Conservation (phyloP, 1,140 invertebrate species). For the Lineus longissimus region DNA sequence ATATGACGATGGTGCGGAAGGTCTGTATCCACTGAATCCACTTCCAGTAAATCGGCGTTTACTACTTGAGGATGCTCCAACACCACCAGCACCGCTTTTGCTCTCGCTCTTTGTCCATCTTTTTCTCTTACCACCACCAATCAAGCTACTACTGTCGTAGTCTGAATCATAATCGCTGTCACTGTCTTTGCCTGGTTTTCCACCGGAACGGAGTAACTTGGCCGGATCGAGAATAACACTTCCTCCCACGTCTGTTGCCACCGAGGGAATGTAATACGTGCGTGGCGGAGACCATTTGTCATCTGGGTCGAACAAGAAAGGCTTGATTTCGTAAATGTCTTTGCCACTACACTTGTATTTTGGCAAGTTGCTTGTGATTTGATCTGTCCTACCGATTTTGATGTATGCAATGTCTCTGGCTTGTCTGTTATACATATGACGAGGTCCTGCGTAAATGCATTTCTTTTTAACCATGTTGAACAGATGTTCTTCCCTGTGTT, state of each 20-base stretch:
- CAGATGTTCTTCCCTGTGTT: slow-evolving; percentile 1
- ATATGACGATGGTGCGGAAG: not conserved
- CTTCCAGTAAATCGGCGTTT: slow-evolving; percentile 5
- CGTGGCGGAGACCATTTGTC: slow-evolving; percentile 5
- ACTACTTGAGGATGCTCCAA: not conserved
- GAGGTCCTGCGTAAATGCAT: slow-evolving; percentile 2
- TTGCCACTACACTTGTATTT: slow-evolving; percentile 8
- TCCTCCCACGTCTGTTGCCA: not conserved
- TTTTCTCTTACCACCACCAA: not conserved
- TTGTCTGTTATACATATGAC: slow-evolving; percentile 1
- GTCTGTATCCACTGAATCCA: slow-evolving; percentile 1
- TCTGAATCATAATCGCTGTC: not conserved
- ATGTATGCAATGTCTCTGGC: slow-evolving; percentile 3
- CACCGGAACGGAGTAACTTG: slow-evolving; percentile 3
- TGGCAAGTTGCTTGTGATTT: not conserved
- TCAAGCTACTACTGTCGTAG: not conserved
- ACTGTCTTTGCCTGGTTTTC: not conserved
- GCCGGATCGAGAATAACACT: slow-evolving; percentile 7
- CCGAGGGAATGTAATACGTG: slow-evolving; percentile 2
- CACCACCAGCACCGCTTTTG: not conserved
- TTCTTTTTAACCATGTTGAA: slow-evolving; percentile 4
- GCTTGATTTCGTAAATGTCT: slow-evolving; percentile 5
- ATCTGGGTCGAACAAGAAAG: not conserved
- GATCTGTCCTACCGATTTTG: not conserved
- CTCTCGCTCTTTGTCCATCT: not conserved